Percentiles rank a stretch among this genome's conserved stretches.
Evolutionary conservation across 2,113 vertebrate genomes (phyloP).

Genomic region (Psittacara wagleri): DNA sequence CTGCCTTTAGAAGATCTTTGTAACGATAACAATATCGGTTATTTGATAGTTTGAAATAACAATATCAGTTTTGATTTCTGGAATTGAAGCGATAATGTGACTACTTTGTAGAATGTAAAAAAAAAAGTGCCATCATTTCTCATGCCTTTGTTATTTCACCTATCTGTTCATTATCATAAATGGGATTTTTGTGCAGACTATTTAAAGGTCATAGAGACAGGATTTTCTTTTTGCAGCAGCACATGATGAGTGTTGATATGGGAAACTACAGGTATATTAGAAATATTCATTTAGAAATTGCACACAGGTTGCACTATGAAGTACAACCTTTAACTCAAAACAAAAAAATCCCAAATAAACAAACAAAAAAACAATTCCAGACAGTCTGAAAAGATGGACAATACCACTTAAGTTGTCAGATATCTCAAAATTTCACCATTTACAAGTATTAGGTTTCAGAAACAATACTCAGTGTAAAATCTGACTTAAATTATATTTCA

Average conservation of each 20-base stretch:
- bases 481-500: background rate
- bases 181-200: background rate
- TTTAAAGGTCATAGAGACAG: background rate
- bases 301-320: background rate
- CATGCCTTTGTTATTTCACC: background rate
- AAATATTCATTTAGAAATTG: background rate
- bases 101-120: background rate
- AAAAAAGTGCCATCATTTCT: background rate
- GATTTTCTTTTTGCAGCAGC: background rate
- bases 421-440: background rate
- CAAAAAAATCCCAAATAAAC: background rate
- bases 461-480: background rate
- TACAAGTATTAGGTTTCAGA: background rate
- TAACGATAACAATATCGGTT: background rate
- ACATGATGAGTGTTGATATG: background rate
- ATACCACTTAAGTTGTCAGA: background rate
- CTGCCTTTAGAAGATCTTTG: background rate
- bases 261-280: background rate
- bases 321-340: background rate
- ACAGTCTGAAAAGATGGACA: background rate
- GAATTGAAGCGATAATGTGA: background rate
- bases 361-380: background rate
- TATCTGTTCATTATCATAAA: background rate
- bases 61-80: background rate
- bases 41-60: background rate